Percentiles rank a stretch among this genome's conserved stretches.
These are phyloP conservation scores for Chironomus riparius DNA, from an alignment of 2,888 invertebrate genomes.

Conservation along the genomic window DNA sequence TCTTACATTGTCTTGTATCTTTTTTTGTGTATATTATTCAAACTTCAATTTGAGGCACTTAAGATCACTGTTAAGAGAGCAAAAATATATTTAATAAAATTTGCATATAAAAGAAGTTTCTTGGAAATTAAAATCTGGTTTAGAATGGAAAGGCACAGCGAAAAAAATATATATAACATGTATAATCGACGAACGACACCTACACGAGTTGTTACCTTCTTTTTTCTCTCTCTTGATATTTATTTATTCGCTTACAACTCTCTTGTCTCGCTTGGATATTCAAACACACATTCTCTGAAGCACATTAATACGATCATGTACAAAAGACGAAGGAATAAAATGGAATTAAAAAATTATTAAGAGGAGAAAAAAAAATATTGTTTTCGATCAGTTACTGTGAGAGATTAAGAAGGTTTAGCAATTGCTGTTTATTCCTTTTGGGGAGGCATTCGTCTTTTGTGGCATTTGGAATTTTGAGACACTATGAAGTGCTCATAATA, in stretches of 20 bases:
- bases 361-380: too few species aligned
- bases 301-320: background rate
- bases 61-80: background rate
- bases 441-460: too few species aligned
- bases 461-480: too few species aligned
- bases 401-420: too few species aligned
- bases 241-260: background rate
- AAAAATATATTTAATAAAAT: background rate
- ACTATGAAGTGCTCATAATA: too few species aligned
- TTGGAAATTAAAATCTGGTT: slow-evolving; percentile 23
- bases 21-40: background rate
- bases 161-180: background rate
- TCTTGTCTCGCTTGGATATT: background rate
- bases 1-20: background rate
- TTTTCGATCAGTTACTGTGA: too few species aligned
- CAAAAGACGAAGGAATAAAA: background rate
- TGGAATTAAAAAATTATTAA: too few species aligned
- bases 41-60: background rate
- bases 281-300: background rate
- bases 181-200: slow-evolving; percentile 11
- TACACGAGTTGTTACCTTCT: slow-evolving; percentile 1
- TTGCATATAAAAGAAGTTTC: slow-evolving; percentile 27
- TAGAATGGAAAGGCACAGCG: background rate
- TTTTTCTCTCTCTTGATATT: background rate
- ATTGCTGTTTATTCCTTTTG: too few species aligned